Conservation (phyloP, 1,140 invertebrate species). For the Drosophila pallidifrons region DNA sequence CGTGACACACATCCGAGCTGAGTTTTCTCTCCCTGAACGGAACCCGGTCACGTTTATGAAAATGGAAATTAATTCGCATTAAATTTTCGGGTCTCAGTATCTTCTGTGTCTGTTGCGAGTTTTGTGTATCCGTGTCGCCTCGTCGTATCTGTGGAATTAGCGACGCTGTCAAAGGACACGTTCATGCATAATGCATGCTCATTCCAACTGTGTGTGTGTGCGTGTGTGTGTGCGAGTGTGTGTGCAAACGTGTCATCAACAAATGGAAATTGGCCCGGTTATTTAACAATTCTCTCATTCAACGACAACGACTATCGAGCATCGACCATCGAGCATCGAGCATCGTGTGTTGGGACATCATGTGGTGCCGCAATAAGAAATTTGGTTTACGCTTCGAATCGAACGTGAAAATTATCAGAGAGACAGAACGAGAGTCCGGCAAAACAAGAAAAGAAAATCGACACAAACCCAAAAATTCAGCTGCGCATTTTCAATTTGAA, state of each 20-base stretch:
- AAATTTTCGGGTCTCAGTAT: slow-evolving; percentile 47
- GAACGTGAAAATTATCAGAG: slow-evolving; percentile 20
- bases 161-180: slow-evolving; percentile 70
- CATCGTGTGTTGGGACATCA: slow-evolving; percentile 28
- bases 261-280: slow-evolving; percentile 45
- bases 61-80: slow-evolving; percentile 76
- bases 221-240: slow-evolving; percentile 13
- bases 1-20: slow-evolving; percentile 65
- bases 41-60: slow-evolving; percentile 43
- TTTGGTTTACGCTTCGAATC: neutral
- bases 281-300: slow-evolving; percentile 40
- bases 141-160: slow-evolving; percentile 60
- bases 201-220: slow-evolving; percentile 1
- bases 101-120: neutral
- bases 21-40: slow-evolving; percentile 28
- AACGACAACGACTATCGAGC: slow-evolving; percentile 5
- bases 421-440: neutral
- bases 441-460: slow-evolving; percentile 8
- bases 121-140: slow-evolving; percentile 2
- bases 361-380: slow-evolving; percentile 46
- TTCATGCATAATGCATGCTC: slow-evolving; percentile 53
- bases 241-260: slow-evolving; percentile 56
- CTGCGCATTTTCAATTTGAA: slow-evolving; percentile 17
- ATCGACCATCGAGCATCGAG: slow-evolving; percentile 3
- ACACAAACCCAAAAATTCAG: slow-evolving; percentile 7